Percentiles rank a stretch among this genome's conserved stretches.
phyloP scores from a whole-genome alignment of 2,888 invertebrate species.

The Sminthurinus aureus region DNA sequence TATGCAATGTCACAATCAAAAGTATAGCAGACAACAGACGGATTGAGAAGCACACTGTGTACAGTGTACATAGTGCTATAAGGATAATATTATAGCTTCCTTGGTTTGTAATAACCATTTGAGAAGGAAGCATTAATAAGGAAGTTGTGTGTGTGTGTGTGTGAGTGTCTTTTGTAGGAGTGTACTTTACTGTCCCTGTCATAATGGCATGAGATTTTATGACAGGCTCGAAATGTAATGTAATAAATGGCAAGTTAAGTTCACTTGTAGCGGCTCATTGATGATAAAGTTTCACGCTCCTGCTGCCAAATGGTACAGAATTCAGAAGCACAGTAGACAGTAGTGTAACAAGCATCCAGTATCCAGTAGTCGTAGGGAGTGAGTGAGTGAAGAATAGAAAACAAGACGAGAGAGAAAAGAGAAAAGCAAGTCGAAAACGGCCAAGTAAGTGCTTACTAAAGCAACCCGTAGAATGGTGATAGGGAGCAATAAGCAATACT shows the following conservation, averaged over 20 bases:
- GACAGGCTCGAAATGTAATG: conserved; percentile 34
- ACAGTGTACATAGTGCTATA: neutral
- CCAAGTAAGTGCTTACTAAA: conserved; percentile 30
- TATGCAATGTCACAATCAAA: neutral
- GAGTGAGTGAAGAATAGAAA: too few relatives aligned
- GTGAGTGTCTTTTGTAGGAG: neutral
- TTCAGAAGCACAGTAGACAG: too few relatives aligned
- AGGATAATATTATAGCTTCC: neutral
- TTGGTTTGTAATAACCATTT: conserved; percentile 30
- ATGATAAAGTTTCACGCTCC: conserved; percentile 32
- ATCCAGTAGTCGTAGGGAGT: too few relatives aligned
- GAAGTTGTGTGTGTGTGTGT: too few relatives aligned
- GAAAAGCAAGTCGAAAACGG: conserved; percentile 17
- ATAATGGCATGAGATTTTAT: conserved; percentile 33
- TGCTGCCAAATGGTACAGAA: conserved; percentile 23
- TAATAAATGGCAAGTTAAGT: conserved; percentile 36
- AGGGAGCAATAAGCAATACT: conserved; percentile 34
- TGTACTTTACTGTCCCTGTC: conserved; percentile 37
- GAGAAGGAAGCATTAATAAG: conserved; percentile 32
- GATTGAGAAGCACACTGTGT: too few relatives aligned
- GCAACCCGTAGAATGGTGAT: conserved; percentile 28
- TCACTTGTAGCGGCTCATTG: conserved; percentile 36
- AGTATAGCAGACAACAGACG: too few relatives aligned
- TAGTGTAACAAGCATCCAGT: too few relatives aligned
- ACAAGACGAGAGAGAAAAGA: neutral